Evolutionary conservation across 2,113 vertebrate genomes (phyloP), one percentile per base, ranked within the genome.

Genomic region (Alethe castanea): DNA sequence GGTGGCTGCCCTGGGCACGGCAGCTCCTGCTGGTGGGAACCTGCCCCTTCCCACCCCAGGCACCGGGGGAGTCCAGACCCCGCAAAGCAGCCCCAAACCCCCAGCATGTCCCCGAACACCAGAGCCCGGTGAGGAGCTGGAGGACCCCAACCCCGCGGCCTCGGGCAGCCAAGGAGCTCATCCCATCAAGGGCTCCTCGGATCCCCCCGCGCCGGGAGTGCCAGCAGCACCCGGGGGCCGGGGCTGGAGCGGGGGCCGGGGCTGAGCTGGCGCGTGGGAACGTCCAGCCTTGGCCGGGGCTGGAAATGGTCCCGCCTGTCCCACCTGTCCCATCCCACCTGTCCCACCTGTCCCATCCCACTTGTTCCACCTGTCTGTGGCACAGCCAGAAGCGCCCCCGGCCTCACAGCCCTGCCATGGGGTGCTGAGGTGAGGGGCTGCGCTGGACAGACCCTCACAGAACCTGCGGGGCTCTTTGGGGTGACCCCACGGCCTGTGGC

Each of bases 51-150:
- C 60, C 38, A 11, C 38, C 54, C 20, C 5, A 1, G 0, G 35
- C 36, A 48, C 28, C 0, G 0, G 0, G 54, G 19, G 18, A n/a
- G 3, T 8, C 42, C 0, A 0, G 56, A 20, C 7, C 57, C 61
- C 0, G 0, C 19, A 6, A 4, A 33, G 33, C 17, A 40, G 16
- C 79, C 74, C 78, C 17, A 0, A 1, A 8, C 4, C 22, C 45
- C 29, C 1, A 0, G 28, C 12, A 7, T 0, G 0, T 4, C 65
- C 76, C 81, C 45, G 2, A 33, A 14, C 24, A 8, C 4, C 29
- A 5, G 44, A 16, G 23, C 50, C 28, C 1, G 25, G 35, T 2
- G 12, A 19, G 64, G 40, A 48, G 61, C 44, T 9, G n/a, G 54
- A n/a, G 67, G 50, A 78, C 56, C 73, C 45, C 40, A 8, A 11